These are phyloP conservation scores for Nothoprocta perdicaria DNA, from an alignment of 2,113 vertebrate species.

Conservation along the genomic window DNA sequence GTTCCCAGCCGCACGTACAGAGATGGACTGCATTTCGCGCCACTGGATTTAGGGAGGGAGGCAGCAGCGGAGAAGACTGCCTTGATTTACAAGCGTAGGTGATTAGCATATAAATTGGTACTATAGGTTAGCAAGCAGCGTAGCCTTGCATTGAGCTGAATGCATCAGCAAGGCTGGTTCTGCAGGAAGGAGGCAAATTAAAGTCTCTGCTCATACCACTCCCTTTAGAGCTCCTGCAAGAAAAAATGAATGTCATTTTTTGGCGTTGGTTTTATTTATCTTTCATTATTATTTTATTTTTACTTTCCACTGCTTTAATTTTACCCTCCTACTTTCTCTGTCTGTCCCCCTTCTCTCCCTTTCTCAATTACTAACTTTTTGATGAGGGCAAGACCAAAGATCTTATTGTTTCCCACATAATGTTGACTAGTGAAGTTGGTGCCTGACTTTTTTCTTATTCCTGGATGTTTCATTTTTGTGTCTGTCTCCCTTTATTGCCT, in stretches of 20 bases:
- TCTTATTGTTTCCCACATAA: not conserved
- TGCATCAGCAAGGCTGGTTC: constrained; percentile 12
- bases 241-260: constrained; percentile 51
- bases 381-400: not conserved
- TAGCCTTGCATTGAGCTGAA: not conserved
- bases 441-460: not conserved
- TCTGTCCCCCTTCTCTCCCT: not conserved
- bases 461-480: not conserved
- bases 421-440: not conserved
- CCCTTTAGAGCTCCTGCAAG: not conserved
- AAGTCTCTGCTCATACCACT: not conserved
- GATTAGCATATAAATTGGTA: constrained; percentile 75
- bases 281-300: constrained; percentile 31
- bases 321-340: not conserved
- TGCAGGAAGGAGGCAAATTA: constrained; percentile 49
- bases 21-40: not conserved
- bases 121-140: not conserved
- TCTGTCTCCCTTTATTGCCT: not conserved
- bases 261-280: constrained; percentile 39
- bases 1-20: not conserved
- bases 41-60: not conserved
- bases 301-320: not conserved
- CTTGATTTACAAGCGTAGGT: constrained; percentile 48
- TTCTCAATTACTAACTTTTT: not conserved
- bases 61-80: not conserved